These are phyloP conservation scores for Catocala sponsa DNA, from an alignment of 2,888 invertebrate species.

Conservation along the genomic window DNA sequence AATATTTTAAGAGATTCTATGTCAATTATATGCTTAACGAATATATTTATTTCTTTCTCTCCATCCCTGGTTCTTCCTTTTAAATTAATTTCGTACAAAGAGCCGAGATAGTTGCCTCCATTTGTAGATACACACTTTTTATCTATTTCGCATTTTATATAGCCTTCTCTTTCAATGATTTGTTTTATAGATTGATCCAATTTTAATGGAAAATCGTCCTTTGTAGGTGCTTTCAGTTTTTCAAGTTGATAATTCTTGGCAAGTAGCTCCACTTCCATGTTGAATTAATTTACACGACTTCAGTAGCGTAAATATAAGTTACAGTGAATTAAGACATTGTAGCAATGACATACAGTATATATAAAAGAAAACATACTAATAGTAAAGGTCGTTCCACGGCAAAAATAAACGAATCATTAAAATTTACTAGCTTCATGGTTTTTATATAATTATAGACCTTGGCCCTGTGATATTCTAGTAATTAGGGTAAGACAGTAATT, in stretches of 20 bases:
- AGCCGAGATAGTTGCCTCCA: constrained; percentile 65
- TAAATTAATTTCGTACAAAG: constrained; percentile 59
- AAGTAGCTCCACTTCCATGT: constrained; percentile 14
- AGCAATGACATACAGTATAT: too few relatives aligned
- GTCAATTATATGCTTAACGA: constrained; percentile 58
- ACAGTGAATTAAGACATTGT: too few relatives aligned
- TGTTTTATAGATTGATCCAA: constrained; percentile 41
- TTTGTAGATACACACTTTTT: constrained; percentile 46
- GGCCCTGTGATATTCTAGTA: too few relatives aligned
- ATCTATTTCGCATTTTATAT: constrained; percentile 16
- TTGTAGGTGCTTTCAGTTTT: background rate
- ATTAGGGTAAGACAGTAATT: too few relatives aligned
- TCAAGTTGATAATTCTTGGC: constrained; percentile 3
- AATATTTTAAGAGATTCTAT: constrained; percentile 41
- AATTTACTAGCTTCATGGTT: too few relatives aligned
- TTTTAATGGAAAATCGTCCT: constrained; percentile 14
- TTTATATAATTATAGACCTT: too few relatives aligned
- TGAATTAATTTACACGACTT: too few relatives aligned
- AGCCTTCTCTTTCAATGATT: constrained; percentile 37
- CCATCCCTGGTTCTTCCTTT: constrained; percentile 59
- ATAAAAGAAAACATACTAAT: too few relatives aligned
- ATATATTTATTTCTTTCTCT: constrained; percentile 60
- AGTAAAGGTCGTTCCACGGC: too few relatives aligned
- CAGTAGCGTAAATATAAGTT: too few relatives aligned
- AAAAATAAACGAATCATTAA: too few relatives aligned